These are phyloP conservation scores for Epsilonema sp. DNA, from an alignment of 2,888 invertebrate genomes.

Conservation along the genomic window DNA sequence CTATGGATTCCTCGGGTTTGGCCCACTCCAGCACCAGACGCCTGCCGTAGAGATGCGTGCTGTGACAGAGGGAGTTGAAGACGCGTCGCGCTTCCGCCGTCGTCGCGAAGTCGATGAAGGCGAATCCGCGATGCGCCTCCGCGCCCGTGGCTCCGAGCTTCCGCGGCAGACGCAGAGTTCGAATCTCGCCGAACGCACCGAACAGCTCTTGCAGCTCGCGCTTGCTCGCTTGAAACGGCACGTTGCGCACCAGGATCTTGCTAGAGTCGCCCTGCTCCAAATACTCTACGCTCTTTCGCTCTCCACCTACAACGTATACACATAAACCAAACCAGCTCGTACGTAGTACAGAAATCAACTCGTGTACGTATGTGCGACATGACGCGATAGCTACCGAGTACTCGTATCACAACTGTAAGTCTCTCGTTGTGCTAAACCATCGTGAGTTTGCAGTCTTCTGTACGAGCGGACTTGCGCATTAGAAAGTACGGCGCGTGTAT, in stretches of 20 bases:
- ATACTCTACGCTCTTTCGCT: constrained; percentile 36
- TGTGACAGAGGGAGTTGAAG: constrained; percentile 72
- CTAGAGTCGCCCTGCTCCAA: constrained; percentile 33
- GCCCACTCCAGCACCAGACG: constrained; percentile 91
- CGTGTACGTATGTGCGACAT: too few species aligned
- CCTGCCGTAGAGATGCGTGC: constrained; percentile 91
- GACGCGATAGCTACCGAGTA: not conserved
- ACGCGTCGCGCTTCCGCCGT: constrained; percentile 82
- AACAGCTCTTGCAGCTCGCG: constrained; percentile 30
- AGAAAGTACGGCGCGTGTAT: too few species aligned
- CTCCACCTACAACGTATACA: too few species aligned
- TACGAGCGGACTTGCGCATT: too few species aligned
- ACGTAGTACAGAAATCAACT: too few species aligned
- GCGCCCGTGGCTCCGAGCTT: constrained; percentile 48
- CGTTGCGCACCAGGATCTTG: constrained; percentile 76
- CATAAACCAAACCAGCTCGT: too few species aligned
- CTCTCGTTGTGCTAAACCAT: too few species aligned
- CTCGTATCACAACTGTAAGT: too few species aligned
- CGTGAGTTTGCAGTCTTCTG: too few species aligned
- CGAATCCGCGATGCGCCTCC: constrained; percentile 65
- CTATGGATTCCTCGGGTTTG: constrained; percentile 47
- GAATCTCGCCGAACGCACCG: constrained; percentile 77
- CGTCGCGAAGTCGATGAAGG: constrained; percentile 74
- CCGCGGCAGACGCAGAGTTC: constrained; percentile 66
- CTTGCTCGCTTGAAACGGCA: constrained; percentile 73